Percentiles rank a stretch among this genome's conserved stretches.
These are phyloP conservation scores for Catharus fuscescens DNA, from an alignment of 2,113 vertebrate genomes.

Conservation along the genomic window DNA sequence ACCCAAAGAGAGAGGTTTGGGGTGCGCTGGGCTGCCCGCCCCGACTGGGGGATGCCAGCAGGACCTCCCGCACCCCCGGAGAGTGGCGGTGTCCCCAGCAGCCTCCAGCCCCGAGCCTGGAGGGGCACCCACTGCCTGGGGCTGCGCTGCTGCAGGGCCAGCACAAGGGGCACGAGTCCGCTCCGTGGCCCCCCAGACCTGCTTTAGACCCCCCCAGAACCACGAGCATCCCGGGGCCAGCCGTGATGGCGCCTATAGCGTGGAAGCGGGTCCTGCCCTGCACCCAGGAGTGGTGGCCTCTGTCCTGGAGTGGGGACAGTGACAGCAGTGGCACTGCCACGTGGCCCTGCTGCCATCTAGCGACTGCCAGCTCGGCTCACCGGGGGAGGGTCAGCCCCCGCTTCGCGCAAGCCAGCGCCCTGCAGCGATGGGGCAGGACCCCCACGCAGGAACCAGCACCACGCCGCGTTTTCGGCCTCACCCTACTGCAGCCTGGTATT, in stretches of 20 bases:
- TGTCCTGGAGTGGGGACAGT: not conserved
- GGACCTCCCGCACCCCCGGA: accelerated
- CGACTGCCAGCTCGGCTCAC: not conserved
- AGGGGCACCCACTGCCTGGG: not conserved
- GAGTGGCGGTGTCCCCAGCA: not conserved
- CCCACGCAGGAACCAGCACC: not conserved
- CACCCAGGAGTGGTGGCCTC: not conserved
- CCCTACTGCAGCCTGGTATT: not conserved
- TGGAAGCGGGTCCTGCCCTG: no score
- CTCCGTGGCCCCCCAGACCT: not conserved
- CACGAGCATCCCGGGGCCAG: not conserved
- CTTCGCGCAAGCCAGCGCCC: not conserved
- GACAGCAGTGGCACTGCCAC: not conserved
- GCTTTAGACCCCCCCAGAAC: not conserved
- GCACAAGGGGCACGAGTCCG: no score
- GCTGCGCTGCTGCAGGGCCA: not conserved
- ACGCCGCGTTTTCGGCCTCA: not conserved
- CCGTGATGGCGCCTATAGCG: not conserved
- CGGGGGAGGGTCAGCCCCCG: not conserved
- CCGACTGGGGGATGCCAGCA: not conserved
- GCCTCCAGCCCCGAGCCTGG: not conserved
- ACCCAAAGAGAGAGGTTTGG: not conserved
- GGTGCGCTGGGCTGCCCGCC: not conserved
- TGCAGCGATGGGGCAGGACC: not conserved
- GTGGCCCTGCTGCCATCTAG: constrained; percentile 50